Conservation (phyloP, 2,113 vertebrate species). For the Hoplias malabaricus region DNA sequence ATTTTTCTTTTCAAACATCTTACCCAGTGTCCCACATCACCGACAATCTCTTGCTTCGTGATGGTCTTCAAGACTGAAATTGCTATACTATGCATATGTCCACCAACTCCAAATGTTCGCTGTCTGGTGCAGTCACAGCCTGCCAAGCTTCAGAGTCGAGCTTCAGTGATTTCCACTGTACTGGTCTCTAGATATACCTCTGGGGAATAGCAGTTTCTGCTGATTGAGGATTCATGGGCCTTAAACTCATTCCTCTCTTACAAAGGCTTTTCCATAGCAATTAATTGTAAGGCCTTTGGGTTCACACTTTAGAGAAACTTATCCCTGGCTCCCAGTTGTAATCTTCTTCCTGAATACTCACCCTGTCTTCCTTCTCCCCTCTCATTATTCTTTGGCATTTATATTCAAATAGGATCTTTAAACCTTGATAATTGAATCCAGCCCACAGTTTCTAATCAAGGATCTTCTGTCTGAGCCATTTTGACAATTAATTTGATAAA, state of each 20-base stretch:
- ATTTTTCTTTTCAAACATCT: background rate
- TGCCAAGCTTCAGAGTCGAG: conserved; percentile 43
- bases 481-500: conserved; percentile 21
- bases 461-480: conserved; percentile 22
- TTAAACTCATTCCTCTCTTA: conserved; percentile 40
- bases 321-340: conserved; percentile 49
- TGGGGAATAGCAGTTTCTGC: conserved; percentile 32
- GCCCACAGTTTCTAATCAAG: conserved; percentile 16
- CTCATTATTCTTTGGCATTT: conserved; percentile 47
- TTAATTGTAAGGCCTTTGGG: conserved; percentile 45
- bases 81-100: conserved; percentile 30
- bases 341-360: conserved; percentile 45
- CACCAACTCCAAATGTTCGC: conserved; percentile 17
- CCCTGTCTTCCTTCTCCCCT: conserved; percentile 14
- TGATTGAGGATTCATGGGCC: conserved; percentile 26
- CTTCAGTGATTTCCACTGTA: conserved; percentile 25
- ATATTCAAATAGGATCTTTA: conserved; percentile 41
- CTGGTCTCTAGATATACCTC: conserved; percentile 30
- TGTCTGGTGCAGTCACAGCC: conserved; percentile 24
- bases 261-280: conserved; percentile 50
- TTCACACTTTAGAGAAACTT: conserved; percentile 43
- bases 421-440: conserved; percentile 44
- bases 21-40: background rate
- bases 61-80: conserved; percentile 9
- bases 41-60: background rate